Conservation (phyloP, 1,140 invertebrate genomes). For the Heliconius melpomene region DNA sequence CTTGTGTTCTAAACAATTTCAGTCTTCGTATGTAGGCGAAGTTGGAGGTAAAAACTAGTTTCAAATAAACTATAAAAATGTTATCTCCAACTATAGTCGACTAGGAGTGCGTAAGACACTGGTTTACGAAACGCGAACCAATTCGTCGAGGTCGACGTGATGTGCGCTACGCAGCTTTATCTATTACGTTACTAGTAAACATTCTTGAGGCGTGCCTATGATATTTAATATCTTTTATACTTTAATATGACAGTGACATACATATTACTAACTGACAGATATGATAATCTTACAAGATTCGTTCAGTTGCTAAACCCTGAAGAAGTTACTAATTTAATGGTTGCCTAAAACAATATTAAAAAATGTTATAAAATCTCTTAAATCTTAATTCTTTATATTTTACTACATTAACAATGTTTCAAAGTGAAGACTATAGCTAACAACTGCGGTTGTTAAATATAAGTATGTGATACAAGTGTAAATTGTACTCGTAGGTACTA, state of each 20-base stretch:
- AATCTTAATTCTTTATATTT: too few species aligned
- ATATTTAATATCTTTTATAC: neutral
- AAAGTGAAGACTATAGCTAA: neutral
- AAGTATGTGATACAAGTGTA: neutral
- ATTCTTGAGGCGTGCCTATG: neutral
- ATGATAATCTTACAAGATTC: too few species aligned
- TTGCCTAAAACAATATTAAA: too few species aligned
- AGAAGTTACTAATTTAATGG: too few species aligned
- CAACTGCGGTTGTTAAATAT: neutral
- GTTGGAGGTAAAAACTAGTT: too few species aligned
- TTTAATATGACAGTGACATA: too few species aligned
- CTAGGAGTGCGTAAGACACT: neutral
- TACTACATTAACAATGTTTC: too few species aligned
- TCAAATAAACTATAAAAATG: neutral
- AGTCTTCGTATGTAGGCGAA: too few species aligned
- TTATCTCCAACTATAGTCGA: neutral
- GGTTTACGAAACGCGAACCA: neutral
- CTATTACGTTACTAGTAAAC: neutral
- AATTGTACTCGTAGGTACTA: neutral
- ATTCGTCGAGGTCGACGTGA: constrained; percentile 1
- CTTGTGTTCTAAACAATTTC: too few species aligned
- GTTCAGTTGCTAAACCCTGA: too few species aligned
- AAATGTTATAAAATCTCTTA: too few species aligned
- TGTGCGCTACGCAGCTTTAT: neutral
- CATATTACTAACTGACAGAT: too few species aligned